These are phyloP conservation scores for Scatophagus argus DNA, from an alignment of 2,113 vertebrate species.

Conservation along the genomic window DNA sequence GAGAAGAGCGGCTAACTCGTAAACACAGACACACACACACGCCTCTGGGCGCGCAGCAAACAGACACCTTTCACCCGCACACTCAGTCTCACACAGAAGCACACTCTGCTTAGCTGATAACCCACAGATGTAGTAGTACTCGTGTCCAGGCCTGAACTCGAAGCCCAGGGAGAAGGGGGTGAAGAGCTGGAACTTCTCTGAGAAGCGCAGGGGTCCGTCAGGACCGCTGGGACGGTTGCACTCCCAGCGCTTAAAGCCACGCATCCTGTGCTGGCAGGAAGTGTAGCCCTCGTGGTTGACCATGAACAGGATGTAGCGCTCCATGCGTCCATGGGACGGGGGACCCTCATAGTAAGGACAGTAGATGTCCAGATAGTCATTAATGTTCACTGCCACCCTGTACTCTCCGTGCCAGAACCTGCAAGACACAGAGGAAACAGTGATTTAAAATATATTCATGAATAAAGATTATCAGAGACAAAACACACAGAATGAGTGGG, in stretches of 20 bases:
- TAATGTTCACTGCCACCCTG: constrained; percentile 95
- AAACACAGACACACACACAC: constrained; percentile 20
- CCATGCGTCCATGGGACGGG: constrained; percentile 90
- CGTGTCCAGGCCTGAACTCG: constrained; percentile 95
- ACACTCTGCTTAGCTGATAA: constrained; percentile 50
- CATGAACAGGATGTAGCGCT: constrained; percentile 96
- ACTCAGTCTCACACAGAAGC: constrained; percentile 17
- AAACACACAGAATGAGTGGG: constrained; percentile 8
- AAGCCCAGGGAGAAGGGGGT: constrained; percentile 98
- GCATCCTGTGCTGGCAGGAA: constrained; percentile 93
- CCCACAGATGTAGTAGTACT: constrained; percentile 98
- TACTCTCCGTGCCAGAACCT: constrained; percentile 95
- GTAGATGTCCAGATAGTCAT: constrained; percentile 98
- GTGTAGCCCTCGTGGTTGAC: constrained; percentile 93
- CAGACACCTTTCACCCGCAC: neutral
- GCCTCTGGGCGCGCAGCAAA: constrained; percentile 1
- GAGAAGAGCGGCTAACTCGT: constrained; percentile 20
- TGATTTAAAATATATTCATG: neutral
- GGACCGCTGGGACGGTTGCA: constrained; percentile 94
- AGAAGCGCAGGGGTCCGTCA: constrained; percentile 94
- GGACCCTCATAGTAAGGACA: constrained; percentile 94
- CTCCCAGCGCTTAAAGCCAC: constrained; percentile 97
- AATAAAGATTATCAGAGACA: constrained; percentile 17
- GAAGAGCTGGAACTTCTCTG: constrained; percentile 99
- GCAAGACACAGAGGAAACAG: constrained; percentile 12